phyloP scores from a whole-genome alignment of 2,888 invertebrate species.

The Apeira syringaria region DNA sequence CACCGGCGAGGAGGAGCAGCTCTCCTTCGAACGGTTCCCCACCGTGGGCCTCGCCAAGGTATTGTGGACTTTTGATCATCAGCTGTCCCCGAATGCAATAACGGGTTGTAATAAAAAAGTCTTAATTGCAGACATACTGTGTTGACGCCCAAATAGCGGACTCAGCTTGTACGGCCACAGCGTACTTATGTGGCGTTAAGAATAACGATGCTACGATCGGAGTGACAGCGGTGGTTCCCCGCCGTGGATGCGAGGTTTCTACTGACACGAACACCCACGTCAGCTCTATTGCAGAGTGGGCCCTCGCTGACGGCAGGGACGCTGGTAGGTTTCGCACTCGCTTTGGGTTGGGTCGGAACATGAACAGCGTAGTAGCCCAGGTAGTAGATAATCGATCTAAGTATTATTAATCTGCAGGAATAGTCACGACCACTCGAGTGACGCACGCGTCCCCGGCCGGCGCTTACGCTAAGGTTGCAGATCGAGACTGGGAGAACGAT shows the following conservation, averaged over 20 bases:
- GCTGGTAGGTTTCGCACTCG: background rate
- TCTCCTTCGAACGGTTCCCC: slow-evolving; percentile 85
- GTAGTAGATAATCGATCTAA: too few relatives aligned
- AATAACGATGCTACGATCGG: slow-evolving; percentile 85
- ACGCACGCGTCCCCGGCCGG: slow-evolving; percentile 91
- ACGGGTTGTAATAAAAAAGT: too few relatives aligned
- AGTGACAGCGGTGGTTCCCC: slow-evolving; percentile 70
- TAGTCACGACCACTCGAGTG: slow-evolving; percentile 89
- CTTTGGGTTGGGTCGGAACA: too few relatives aligned
- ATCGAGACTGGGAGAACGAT: slow-evolving; percentile 87
- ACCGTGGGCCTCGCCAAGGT: slow-evolving; percentile 67
- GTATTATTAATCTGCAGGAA: slow-evolving; percentile 3
- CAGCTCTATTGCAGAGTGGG: background rate
- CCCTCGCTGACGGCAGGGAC: background rate
- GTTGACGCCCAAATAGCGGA: slow-evolving; percentile 86
- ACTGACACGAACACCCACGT: background rate
- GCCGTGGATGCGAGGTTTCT: background rate
- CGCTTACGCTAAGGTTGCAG: slow-evolving; percentile 85
- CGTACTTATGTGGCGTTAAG: slow-evolving; percentile 87
- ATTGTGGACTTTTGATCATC: too few relatives aligned
- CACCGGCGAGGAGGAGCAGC: slow-evolving; percentile 81
- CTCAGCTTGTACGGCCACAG: slow-evolving; percentile 88
- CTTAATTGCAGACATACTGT: slow-evolving; percentile 73
- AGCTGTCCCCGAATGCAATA: background rate
- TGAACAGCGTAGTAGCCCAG: too few relatives aligned